Percentiles rank a stretch among this genome's conserved stretches.
Evolutionary conservation across 2,113 vertebrate species (phyloP).

Genomic region (human (Homo sapiens)): GRCh38 chr12:71072001-71072500

Average conservation of each 20-base stretch:
- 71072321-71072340: neutral
- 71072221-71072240: neutral
- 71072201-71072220: neutral
- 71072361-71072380: neutral
- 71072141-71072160: neutral
- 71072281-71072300: neutral
- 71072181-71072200: neutral
- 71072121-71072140: neutral
- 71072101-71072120: neutral
- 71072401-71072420: neutral
- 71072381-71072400: neutral
- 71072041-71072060: neutral
- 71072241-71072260: neutral
- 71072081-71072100: neutral
- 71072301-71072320: neutral
- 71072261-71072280: neutral
- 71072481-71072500: neutral
- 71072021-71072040: neutral
- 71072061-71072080: neutral
- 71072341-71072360: neutral
- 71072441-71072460: neutral
- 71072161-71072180: neutral
- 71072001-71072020: neutral
- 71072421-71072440: neutral
- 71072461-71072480: neutral